Conservation (phyloP, 2,113 vertebrate species). For the Patagioenas fasciata region DNA sequence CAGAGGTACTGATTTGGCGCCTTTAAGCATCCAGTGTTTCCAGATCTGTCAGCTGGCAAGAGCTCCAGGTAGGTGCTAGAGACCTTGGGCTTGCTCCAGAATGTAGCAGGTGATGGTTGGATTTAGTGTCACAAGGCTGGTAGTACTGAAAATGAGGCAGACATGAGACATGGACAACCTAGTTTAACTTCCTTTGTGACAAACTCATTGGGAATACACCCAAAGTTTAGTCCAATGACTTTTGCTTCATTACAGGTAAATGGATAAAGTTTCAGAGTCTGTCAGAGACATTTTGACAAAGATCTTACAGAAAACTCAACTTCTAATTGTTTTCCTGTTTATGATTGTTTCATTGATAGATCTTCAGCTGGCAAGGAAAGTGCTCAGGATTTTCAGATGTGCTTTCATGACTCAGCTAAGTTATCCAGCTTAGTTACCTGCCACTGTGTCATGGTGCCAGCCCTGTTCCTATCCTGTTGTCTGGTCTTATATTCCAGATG, state of each 20-base stretch:
- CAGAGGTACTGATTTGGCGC: not conserved
- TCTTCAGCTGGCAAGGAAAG: not conserved
- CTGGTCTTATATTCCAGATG: not conserved
- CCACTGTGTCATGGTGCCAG: not conserved
- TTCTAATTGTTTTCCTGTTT: not conserved
- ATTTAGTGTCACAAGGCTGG: not conserved
- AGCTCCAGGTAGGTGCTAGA: not conserved
- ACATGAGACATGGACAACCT: not conserved
- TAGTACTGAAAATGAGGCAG: not conserved
- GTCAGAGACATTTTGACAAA: not conserved
- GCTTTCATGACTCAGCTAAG: not conserved
- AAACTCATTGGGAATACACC: not conserved
- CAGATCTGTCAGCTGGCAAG: not conserved
- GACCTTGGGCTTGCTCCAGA: not conserved
- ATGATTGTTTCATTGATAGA: not conserved
- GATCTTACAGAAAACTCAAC: not conserved
- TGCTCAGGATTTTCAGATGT: not conserved
- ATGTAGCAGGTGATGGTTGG: not conserved
- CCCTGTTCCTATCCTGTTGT: not conserved
- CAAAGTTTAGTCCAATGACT: not conserved
- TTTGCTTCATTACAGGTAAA: not conserved
- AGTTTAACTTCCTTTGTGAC: not conserved
- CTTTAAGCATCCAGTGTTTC: not conserved
- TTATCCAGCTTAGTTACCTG: not conserved
- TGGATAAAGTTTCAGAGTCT: not conserved